phyloP scores from a whole-genome alignment of 1,140 invertebrate species.

The Dendroctonus valens region DNA sequence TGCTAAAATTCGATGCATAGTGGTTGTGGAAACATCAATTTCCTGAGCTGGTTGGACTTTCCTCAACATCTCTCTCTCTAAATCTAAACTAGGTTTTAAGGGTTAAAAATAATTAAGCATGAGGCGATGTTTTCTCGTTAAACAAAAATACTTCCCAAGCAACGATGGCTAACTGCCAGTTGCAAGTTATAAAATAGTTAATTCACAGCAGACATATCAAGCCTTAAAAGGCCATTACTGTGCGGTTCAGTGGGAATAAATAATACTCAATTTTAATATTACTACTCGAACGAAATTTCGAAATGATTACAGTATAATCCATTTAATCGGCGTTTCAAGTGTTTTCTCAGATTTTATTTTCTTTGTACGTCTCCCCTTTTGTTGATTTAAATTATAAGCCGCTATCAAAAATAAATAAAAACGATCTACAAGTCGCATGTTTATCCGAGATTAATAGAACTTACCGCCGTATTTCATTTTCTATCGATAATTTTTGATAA shows the following conservation, averaged over 20 bases:
- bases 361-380: conserved; percentile 25
- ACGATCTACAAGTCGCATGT: conserved; percentile 24
- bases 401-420: conserved; percentile 32
- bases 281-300: conserved; percentile 28
- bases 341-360: conserved; percentile 30
- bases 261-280: conserved; percentile 21
- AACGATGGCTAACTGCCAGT: too few relatives aligned
- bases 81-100: too few relatives aligned
- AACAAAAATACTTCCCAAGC: too few relatives aligned
- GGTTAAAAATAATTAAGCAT: too few relatives aligned
- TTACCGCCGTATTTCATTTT: too few relatives aligned
- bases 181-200: not conserved
- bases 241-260: conserved; percentile 9
- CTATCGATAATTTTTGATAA: too few relatives aligned
- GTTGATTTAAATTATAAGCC: conserved; percentile 31
- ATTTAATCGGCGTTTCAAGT: conserved; percentile 32
- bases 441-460: conserved; percentile 29
- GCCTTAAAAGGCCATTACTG: conserved; percentile 17
- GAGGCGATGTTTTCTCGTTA: too few relatives aligned
- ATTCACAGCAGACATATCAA: not conserved
- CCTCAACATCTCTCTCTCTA: too few relatives aligned
- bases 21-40: conserved; percentile 9
- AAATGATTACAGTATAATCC: conserved; percentile 26
- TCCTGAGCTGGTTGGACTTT: too few relatives aligned
- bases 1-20: too few relatives aligned